Conservation (phyloP, 2,797 vertebrate genomes). For the Myiotriccus ornatus region DNA sequence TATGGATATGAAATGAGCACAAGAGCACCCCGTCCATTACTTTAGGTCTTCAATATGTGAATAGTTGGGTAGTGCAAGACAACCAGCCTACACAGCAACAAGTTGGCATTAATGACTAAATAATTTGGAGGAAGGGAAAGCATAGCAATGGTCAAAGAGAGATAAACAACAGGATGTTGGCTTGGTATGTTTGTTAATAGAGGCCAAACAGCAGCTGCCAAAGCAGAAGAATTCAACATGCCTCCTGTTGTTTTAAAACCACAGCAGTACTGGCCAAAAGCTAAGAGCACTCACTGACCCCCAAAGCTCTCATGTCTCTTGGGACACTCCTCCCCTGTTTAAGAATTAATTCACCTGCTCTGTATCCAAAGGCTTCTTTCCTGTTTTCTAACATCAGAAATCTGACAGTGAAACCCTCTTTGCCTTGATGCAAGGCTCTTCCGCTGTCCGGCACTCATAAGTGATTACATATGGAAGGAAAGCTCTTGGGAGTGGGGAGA, state of each 20-base stretch:
- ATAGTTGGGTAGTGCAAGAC: not conserved
- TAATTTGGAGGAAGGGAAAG: not conserved
- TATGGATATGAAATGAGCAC: not conserved
- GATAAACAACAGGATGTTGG: not conserved
- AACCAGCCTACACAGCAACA: not conserved
- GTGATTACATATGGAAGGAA: not conserved
- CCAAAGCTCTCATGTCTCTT: not conserved
- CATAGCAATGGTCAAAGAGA: not conserved
- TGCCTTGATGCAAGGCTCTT: not conserved
- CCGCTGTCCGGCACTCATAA: not conserved
- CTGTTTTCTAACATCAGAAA: not conserved
- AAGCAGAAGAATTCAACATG: not conserved
- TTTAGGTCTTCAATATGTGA: not conserved
- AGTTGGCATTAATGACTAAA: not conserved
- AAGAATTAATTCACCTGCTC: not conserved
- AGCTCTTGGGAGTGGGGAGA: not conserved
- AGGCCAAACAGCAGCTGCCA: not conserved
- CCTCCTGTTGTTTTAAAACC: not conserved
- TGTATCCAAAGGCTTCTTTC: not conserved
- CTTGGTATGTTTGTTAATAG: rapidly evolving
- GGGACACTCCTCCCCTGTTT: not conserved
- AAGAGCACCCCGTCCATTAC: not conserved
- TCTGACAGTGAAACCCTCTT: not conserved
- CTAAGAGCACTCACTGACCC: not conserved
- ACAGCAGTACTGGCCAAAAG: not conserved